phyloP scores from a whole-genome alignment of 2,888 invertebrate species.

The Glaucopsyche alexis region DNA sequence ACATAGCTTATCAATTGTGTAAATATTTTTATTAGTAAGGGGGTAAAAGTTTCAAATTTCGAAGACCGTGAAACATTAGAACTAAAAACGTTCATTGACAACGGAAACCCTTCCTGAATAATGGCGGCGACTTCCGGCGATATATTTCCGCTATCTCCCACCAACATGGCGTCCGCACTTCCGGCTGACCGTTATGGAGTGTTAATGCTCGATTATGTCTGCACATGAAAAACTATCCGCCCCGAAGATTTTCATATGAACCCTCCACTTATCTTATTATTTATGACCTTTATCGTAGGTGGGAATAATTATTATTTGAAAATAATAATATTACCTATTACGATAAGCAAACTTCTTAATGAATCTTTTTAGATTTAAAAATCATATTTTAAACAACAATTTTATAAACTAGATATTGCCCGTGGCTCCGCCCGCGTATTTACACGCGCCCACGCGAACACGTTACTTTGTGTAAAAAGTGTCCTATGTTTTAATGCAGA shows the following conservation, averaged over 20 bases:
- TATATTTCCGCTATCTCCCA: slow-evolving; percentile 78
- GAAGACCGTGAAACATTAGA: slow-evolving; percentile 27
- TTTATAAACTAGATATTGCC: too few relatives aligned
- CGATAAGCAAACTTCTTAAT: background rate
- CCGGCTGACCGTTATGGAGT: slow-evolving; percentile 77
- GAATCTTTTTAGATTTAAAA: background rate
- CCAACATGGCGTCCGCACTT: slow-evolving; percentile 70
- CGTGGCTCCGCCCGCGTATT: too few relatives aligned
- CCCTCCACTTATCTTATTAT: slow-evolving; percentile 26
- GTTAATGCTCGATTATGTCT: slow-evolving; percentile 77
- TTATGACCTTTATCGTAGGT: background rate
- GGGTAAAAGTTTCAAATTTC: background rate
- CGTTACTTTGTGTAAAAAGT: too few relatives aligned
- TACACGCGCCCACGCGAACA: too few relatives aligned
- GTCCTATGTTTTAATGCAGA: too few relatives aligned
- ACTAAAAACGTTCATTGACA: slow-evolving; percentile 64
- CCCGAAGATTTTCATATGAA: slow-evolving; percentile 49
- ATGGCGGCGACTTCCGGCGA: slow-evolving; percentile 73
- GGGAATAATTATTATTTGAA: background rate
- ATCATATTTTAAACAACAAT: too few relatives aligned
- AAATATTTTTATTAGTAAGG: too few relatives aligned
- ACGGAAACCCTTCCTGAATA: slow-evolving; percentile 75
- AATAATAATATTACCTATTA: background rate
- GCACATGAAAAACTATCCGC: slow-evolving; percentile 71
- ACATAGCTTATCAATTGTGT: too few relatives aligned